Percentiles rank a stretch among this genome's conserved stretches.
These are phyloP conservation scores for Diadumene lineata DNA, from an alignment of 92 coral and sea anemone genomes.

Conservation along the genomic window DNA sequence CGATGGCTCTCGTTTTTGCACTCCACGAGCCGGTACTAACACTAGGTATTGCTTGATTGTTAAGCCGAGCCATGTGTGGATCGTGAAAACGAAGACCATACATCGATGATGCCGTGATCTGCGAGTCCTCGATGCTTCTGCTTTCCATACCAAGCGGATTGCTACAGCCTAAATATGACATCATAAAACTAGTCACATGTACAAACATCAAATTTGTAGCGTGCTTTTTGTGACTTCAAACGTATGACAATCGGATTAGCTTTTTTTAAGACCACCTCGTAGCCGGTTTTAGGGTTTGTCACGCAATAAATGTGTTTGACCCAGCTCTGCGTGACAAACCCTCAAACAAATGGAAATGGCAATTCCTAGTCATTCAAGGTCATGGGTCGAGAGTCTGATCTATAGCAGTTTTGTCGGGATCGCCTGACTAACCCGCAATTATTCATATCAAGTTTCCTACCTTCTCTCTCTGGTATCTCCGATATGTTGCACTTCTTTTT, in stretches of 20 bases:
- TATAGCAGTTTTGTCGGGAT: no score
- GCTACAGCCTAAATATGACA: neutral
- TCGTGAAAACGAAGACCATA: neutral
- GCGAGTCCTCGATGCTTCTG: neutral
- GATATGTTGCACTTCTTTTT: neutral
- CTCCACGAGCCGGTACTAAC: neutral
- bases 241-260: no score
- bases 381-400: no score
- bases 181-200: neutral
- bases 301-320: no score
- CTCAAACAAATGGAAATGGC: no score
- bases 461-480: neutral
- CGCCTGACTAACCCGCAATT: no score
- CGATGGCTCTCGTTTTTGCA: neutral
- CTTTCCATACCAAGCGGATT: constrained; percentile 6
- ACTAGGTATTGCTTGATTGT: neutral
- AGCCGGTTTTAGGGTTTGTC: no score
- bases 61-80: neutral
- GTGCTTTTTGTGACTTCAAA: neutral
- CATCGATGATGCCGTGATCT: constrained; percentile 2
- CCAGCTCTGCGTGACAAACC: no score
- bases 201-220: neutral
- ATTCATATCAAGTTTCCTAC: neutral
- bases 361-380: no score
- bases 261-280: no score